Evolutionary conservation across 2,113 vertebrate species (phyloP).

Genomic region (Camelus dromedarius): DNA sequence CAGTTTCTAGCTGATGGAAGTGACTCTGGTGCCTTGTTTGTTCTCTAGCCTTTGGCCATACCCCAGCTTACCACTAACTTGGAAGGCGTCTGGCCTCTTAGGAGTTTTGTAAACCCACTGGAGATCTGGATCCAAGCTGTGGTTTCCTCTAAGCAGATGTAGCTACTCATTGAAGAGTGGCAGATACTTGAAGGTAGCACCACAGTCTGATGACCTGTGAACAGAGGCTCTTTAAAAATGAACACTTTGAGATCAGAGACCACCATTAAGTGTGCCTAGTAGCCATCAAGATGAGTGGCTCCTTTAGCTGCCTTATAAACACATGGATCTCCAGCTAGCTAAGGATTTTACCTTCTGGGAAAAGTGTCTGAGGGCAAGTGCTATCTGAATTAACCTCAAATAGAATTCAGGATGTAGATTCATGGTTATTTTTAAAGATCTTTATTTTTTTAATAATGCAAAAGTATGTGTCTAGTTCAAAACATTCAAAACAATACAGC

Average conservation of each 20-base stretch:
- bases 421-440: not conserved
- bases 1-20: not conserved
- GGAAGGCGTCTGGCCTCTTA: not conserved
- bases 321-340: not conserved
- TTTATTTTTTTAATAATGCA: not conserved
- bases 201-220: not conserved
- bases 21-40: not conserved
- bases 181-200: not conserved
- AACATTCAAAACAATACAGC: conserved; percentile 17
- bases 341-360: not conserved
- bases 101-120: not conserved
- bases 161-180: not conserved
- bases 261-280: not conserved
- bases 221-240: not conserved
- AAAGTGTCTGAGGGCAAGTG: not conserved
- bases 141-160: conserved; percentile 7
- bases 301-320: not conserved
- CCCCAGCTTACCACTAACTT: not conserved
- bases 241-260: not conserved
- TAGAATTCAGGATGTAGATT: conserved; percentile 10
- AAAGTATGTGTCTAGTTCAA: not conserved
- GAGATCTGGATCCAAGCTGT: not conserved
- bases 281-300: not conserved
- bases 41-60: not conserved
- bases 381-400: not conserved